A percentile compares a stretch with the other conserved stretches of the same genome.
These are phyloP conservation scores for Coregonus suidteri DNA, from an alignment of 2,797 vertebrate genomes.

Conservation along the genomic window DNA sequence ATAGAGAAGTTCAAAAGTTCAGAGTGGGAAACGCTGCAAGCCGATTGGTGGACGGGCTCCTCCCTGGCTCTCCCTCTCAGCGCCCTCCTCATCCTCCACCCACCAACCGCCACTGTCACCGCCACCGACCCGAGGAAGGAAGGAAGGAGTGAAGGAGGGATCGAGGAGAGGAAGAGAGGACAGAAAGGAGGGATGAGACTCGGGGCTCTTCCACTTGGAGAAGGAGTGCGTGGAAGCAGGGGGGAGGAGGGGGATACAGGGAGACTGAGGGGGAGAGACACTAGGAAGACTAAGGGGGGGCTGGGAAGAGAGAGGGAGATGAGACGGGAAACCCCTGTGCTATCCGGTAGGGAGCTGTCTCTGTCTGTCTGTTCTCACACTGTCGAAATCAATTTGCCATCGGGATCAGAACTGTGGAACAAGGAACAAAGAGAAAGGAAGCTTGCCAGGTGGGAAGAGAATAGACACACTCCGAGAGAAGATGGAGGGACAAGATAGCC, in stretches of 20 bases:
- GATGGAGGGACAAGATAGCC: slow-evolving; percentile 75
- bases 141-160: slow-evolving; percentile 70
- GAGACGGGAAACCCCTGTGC: slow-evolving; percentile 68
- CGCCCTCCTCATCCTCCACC: slow-evolving; percentile 82
- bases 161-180: slow-evolving; percentile 78
- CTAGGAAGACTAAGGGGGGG: slow-evolving; percentile 38
- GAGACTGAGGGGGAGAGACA: too few relatives aligned
- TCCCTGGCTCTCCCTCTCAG: slow-evolving; percentile 75
- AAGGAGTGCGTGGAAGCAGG: slow-evolving; percentile 75
- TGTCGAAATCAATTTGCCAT: slow-evolving; percentile 99
- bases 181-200: slow-evolving; percentile 76
- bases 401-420: slow-evolving; percentile 93
- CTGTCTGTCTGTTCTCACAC: slow-evolving; percentile 94
- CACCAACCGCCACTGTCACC: slow-evolving; percentile 81
- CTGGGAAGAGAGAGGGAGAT: slow-evolving; percentile 2
- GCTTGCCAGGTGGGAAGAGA: slow-evolving; percentile 84
- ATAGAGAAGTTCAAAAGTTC: slow-evolving; percentile 61
- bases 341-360: slow-evolving; percentile 83
- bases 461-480: slow-evolving; percentile 77
- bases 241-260: slow-evolving; percentile 45
- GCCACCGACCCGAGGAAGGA: slow-evolving; percentile 69
- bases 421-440: slow-evolving; percentile 92
- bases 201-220: slow-evolving; percentile 76
- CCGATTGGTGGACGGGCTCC: slow-evolving; percentile 74
- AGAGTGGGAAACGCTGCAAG: slow-evolving; percentile 80